Conservation (phyloP, 2,888 invertebrate species). For the Caradrina clavipalpis region DNA sequence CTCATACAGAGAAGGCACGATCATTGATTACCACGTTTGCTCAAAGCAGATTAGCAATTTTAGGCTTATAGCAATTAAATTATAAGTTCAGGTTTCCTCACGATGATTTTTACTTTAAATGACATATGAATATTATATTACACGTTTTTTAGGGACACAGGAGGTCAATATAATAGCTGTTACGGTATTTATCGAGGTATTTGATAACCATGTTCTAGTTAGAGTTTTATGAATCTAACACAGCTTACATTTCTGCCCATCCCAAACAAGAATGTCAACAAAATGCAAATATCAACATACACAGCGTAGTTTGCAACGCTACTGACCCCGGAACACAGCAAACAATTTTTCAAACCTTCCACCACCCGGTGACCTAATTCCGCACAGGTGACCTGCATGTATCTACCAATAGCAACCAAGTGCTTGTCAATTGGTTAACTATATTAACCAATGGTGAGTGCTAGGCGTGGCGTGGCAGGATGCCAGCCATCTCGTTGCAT, state of each 20-base stretch:
- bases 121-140: background rate
- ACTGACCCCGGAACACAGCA: slow-evolving; percentile 34
- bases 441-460: slow-evolving; percentile 89
- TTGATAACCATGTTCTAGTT: background rate
- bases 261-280: background rate
- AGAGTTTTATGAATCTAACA: no score
- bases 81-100: no score
- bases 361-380: slow-evolving; percentile 82
- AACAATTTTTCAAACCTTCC: slow-evolving; percentile 67
- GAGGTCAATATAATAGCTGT: background rate
- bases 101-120: no score
- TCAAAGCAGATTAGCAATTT: no score
- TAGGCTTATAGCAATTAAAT: no score
- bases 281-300: slow-evolving; percentile 9
- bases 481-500: slow-evolving; percentile 84
- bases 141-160: background rate
- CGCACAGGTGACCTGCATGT: slow-evolving; percentile 80
- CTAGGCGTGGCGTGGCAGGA: slow-evolving; percentile 90
- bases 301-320: slow-evolving; percentile 6
- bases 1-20: no score
- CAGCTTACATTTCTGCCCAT: background rate
- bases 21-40: no score
- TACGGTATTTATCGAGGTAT: background rate
- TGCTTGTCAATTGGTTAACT: slow-evolving; percentile 89
- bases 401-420: slow-evolving; percentile 85